phyloP scores from a whole-genome alignment of 2,113 vertebrate species.

The Hymenochirus boettgeri region DNA sequence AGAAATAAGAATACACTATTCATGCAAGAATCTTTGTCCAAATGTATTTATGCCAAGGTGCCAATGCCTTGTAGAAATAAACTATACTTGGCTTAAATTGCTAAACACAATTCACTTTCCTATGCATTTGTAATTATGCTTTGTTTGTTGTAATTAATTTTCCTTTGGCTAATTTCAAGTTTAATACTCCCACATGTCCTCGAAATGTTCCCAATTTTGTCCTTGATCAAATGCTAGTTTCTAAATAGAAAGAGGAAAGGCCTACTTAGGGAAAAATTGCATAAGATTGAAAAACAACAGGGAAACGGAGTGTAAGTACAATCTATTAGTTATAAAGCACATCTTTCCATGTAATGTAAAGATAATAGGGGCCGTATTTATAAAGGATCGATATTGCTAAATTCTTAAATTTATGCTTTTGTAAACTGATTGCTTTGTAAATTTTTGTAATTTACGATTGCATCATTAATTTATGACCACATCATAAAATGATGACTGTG shows the following conservation, averaged over 20 bases:
- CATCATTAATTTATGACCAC: too few relatives aligned
- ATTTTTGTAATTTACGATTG: too few relatives aligned
- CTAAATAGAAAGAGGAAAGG: neutral
- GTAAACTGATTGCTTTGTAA: too few relatives aligned
- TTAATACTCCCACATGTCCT: neutral
- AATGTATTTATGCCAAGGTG: neutral
- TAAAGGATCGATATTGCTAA: too few relatives aligned
- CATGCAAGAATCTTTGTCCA: neutral
- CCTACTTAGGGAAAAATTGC: neutral
- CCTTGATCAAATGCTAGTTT: neutral
- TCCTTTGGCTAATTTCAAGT: neutral
- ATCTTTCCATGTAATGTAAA: too few relatives aligned
- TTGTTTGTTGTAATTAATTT: neutral
- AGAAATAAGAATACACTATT: slow-evolving; percentile 2
- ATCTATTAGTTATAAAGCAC: too few relatives aligned
- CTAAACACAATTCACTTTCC: neutral
- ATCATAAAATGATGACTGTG: too few relatives aligned
- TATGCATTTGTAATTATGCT: neutral
- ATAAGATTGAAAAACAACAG: too few relatives aligned
- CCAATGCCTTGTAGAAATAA: neutral
- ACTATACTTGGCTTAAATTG: neutral
- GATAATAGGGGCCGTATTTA: too few relatives aligned
- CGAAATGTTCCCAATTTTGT: neutral
- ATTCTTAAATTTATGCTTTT: too few relatives aligned
- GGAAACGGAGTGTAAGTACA: too few relatives aligned